Base-by-base conservation (phyloP, 2,888 invertebrate species). In the Epinotia nisella region DNA sequence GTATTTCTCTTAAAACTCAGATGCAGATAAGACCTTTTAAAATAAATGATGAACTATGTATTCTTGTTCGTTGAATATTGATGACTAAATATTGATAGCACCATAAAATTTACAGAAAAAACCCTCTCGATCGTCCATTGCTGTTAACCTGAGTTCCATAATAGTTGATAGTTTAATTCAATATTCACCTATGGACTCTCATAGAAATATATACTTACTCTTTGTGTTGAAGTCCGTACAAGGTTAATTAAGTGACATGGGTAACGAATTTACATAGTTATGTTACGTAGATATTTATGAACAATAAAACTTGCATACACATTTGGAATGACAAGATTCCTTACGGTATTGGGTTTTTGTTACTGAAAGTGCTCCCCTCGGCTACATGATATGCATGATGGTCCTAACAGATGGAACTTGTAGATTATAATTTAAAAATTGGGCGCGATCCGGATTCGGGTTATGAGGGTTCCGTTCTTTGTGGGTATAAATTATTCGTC, bases 271-370 rank as follows among this genome's bases (percentile, higher is more conserved):
- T 67, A 17, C 67, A 41, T 66, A 66, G n/a, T 21, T 39, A 66
- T 66, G 55, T 66, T 39, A 39, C n/a, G 9, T 53, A 19, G 49
- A 59, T 17, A 39, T 39, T 21, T 39, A n/a, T 11, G 24, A 9
- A 56, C 66, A 56, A 55, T 67, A 56, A 67, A 41, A 67, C 55
- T 58, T 58, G 45, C 67, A 67, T 67, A 24, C 17, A 39, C 19
- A 53, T 58, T 58, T 67, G 56, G 67, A 24, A 39, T 58, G 41
- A 45, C 56, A 29, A 11, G 67, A 67, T 58, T 21, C 67, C 67
- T 10, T 11, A 29, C n/a, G 10, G 29, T 67, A 17, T 45, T 41
- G 7, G 35, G 41, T 67, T 56, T 67, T 58, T 67, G 41, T 15
- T 19, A 17, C 11, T 67, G 67, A 58, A 45, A 45, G 56, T 45